Conservation (phyloP, 2,113 vertebrate genomes). For the Pterocles gutturalis region DNA sequence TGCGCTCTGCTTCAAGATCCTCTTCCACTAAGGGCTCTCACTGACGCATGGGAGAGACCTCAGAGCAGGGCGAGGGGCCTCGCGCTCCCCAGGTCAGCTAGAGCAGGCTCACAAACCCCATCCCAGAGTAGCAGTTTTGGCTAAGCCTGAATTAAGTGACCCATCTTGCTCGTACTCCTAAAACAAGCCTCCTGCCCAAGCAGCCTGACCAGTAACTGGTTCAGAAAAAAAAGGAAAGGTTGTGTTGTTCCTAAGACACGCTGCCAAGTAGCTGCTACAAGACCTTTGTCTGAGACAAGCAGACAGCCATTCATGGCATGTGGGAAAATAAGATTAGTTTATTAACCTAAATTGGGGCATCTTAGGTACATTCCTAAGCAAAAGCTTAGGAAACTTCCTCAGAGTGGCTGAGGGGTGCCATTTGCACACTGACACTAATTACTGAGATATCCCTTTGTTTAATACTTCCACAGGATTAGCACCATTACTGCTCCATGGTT, state of each 20-base stretch:
- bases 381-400: constrained; percentile 9
- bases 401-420: not conserved
- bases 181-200: not conserved
- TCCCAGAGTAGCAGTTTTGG: not conserved
- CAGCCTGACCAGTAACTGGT: not conserved
- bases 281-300: not conserved
- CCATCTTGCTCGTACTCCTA: not conserved
- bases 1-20: not conserved
- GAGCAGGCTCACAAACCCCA: not conserved
- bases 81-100: accelerated
- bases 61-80: accelerated
- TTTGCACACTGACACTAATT: constrained; percentile 50
- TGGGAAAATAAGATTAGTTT: constrained; percentile 49
- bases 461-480: constrained; percentile 33
- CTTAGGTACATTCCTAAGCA: constrained; percentile 34
- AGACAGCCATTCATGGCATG: not conserved
- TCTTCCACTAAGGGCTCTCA: not conserved
- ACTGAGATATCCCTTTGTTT: constrained; percentile 55
- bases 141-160: not conserved
- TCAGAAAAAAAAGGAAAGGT: not conserved
- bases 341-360: constrained; percentile 36
- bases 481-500: constrained; percentile 33
- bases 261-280: constrained; percentile 3
- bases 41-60: accelerated
- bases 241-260: not conserved